Evolutionary conservation across 1,140 invertebrate species (phyloP).

Genomic region (Drosophila funebris): DNA sequence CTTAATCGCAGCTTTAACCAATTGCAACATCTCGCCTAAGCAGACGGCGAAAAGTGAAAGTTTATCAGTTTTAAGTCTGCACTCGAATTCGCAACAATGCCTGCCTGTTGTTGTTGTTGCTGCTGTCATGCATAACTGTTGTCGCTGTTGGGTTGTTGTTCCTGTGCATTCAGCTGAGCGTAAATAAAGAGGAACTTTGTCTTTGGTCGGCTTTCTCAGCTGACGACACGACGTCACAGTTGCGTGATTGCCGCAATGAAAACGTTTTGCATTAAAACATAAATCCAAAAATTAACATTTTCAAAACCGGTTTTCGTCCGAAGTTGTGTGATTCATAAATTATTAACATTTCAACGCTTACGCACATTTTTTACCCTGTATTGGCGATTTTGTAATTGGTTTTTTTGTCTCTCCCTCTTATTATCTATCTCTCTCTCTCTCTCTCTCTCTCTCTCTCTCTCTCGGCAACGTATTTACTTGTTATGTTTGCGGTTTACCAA

Average conservation of each 20-base stretch:
- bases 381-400: conserved; percentile 75
- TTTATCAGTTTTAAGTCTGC: conserved; percentile 40
- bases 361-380: conserved; percentile 62
- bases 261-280: conserved; percentile 47
- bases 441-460: conserved; percentile 3
- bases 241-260: conserved; percentile 67
- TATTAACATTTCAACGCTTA: conserved; percentile 53
- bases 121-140: conserved; percentile 50
- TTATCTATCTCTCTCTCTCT: conserved; percentile 14
- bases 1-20: conserved; percentile 21
- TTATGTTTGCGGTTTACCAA: conserved; percentile 26
- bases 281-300: conserved; percentile 72
- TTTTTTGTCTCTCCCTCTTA: conserved; percentile 28
- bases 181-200: conserved; percentile 43
- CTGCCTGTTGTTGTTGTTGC: neutral
- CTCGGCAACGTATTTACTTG: conserved; percentile 17
- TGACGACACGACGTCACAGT: conserved; percentile 58
- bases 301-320: conserved; percentile 57
- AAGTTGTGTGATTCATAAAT: conserved; percentile 67
- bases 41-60: conserved; percentile 64
- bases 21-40: conserved; percentile 18
- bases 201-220: conserved; percentile 52
- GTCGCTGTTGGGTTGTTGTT: conserved; percentile 13
- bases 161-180: conserved; percentile 55
- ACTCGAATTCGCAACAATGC: conserved; percentile 58